Conservation (phyloP, 2,797 vertebrate species). For the Leucoraja ocellata region DNA sequence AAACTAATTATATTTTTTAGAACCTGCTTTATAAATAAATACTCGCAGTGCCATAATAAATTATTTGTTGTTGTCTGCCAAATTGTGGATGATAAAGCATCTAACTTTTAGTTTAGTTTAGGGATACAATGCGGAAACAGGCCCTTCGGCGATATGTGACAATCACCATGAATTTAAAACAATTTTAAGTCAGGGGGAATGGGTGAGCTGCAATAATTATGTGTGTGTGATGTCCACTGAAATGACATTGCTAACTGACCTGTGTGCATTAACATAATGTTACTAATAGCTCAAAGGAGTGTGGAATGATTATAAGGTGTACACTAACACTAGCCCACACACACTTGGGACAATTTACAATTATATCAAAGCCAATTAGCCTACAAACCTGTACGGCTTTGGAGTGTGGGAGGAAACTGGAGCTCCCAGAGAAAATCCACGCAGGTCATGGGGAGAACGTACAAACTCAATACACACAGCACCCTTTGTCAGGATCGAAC, state of each 20-base stretch:
- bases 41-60: not conserved
- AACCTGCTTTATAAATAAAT: not conserved
- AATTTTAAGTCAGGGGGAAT: conserved; percentile 32
- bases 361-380: too few species aligned
- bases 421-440: too few species aligned
- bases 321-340: not conserved
- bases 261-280: conserved; percentile 25
- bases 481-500: too few species aligned
- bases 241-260: conserved; percentile 34
- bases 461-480: too few species aligned
- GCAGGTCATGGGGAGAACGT: too few species aligned
- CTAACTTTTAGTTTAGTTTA: not conserved
- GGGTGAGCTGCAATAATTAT: conserved; percentile 12
- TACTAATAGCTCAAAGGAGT: conserved; percentile 16
- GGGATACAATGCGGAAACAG: too few species aligned
- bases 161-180: conserved; percentile 20
- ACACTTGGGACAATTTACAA: too few species aligned
- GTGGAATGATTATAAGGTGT: conserved; percentile 31
- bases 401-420: too few species aligned
- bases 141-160: too few species aligned
- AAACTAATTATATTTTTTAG: not conserved
- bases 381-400: too few species aligned
- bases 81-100: not conserved
- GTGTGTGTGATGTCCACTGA: not conserved
- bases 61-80: not conserved